Evolutionary conservation across 2,797 vertebrate species (phyloP), one percentile per base, ranked within the genome.

Genomic region (Sparidentex hasta): DNA sequence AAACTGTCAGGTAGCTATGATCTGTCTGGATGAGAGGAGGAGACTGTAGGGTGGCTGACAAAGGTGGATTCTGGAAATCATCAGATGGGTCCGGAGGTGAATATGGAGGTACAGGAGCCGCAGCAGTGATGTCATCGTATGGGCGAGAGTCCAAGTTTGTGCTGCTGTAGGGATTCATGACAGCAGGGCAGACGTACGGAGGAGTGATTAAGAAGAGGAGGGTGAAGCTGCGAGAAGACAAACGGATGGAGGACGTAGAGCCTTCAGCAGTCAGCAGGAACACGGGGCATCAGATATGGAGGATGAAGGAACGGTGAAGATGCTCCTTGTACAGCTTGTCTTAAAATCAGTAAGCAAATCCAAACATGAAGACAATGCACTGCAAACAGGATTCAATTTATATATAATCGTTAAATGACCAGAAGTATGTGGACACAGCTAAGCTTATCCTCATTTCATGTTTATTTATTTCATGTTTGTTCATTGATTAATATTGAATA

Each of bases 91-190:
- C 59, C 1, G 65, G 17, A 4, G 27, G 12, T 1, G 44, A 74
- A 18, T 12, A 20, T 1, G 4, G 61, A 29, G 55, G 25, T 3
- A 55, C 38, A 33, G 33, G 8, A 47, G 11, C n/a, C 0, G 18
- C 38, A 13, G 5, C 13, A 11, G 25, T 0, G 48, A 3, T n/a
- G 2, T 29, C 33, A 7, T 57, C n/a, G 5, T 1, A 4, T 0
- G 21, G 51, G 11, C 0, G 2, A 70, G 56, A 25, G 54, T n/a
- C 55, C 14, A 33, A 38, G 64, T 44, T 16, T 2, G 46, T 1
- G 20, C 71, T 3, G 14, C 18, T 3, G 1, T 82, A 63, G 1
- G 89, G 88, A 81, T 90, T 87, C 91, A 92, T 93, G 75, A 13
- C 50, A 2, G 50, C n/a, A 9, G 57, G 21, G 17, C 18, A 11